Conservation (phyloP, 2,888 invertebrate species). For the Caenorhabditis angaria region DNA sequence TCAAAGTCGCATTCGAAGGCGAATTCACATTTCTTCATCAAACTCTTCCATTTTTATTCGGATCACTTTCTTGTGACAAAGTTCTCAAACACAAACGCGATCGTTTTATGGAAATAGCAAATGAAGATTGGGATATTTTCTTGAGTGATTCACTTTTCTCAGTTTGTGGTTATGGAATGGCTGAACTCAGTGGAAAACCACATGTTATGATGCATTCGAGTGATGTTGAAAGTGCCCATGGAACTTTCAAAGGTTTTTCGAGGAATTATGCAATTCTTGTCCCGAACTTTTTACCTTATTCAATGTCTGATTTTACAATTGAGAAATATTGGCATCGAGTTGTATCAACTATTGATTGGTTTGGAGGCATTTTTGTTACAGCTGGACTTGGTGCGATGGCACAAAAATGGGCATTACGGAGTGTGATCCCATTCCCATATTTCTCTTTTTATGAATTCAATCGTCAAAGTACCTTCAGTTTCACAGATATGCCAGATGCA, state of each 20-base stretch:
- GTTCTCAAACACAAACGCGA: constrained; percentile 11
- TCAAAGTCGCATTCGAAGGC: constrained; percentile 30
- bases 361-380: constrained; percentile 24
- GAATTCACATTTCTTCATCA: constrained; percentile 39
- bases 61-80: constrained; percentile 25
- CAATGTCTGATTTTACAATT: constrained; percentile 30
- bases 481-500: constrained; percentile 41
- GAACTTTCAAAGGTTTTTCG: constrained; percentile 31
- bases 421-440: constrained; percentile 23
- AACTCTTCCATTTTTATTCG: constrained; percentile 36
- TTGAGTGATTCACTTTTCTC: constrained; percentile 37
- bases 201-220: constrained; percentile 45
- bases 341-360: constrained; percentile 39
- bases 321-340: constrained; percentile 35
- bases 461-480: constrained; percentile 26
- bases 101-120: constrained; percentile 24
- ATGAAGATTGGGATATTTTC: constrained; percentile 37
- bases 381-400: constrained; percentile 24
- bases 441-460: constrained; percentile 35
- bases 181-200: constrained; percentile 24
- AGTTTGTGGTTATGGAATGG: constrained; percentile 37
- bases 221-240: constrained; percentile 44
- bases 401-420: constrained; percentile 36
- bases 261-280: constrained; percentile 41
- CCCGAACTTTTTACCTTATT: constrained; percentile 35